Percentiles rank a stretch among this genome's conserved stretches.
phyloP scores from a whole-genome alignment of 2,113 vertebrate species.

The Brachirus orientalis region DNA sequence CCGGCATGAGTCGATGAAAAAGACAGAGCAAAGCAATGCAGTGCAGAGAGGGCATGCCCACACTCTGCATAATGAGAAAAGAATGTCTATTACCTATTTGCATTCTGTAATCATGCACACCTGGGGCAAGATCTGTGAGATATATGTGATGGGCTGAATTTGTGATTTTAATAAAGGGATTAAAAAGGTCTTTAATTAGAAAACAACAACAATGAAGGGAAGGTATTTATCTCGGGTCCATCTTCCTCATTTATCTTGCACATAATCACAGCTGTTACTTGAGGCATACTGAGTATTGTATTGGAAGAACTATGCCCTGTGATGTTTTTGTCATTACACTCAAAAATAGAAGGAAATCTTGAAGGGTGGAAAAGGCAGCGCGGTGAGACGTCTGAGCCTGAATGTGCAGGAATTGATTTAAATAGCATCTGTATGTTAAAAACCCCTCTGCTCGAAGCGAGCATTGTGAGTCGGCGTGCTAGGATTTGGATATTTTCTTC shows the following conservation, averaged over 20 bases:
- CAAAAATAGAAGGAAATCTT: slow-evolving; percentile 41
- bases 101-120: slow-evolving; percentile 62
- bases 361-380: neutral
- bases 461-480: slow-evolving; percentile 36
- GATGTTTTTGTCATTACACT: slow-evolving; percentile 34
- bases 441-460: slow-evolving; percentile 37
- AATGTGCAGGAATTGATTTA: slow-evolving; percentile 49
- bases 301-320: slow-evolving; percentile 6
- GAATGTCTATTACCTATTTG: slow-evolving; percentile 50
- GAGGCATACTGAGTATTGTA: slow-evolving; percentile 23
- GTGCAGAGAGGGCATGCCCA: slow-evolving; percentile 44
- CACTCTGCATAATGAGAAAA: slow-evolving; percentile 44
- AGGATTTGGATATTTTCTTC: slow-evolving; percentile 53
- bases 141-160: slow-evolving; percentile 29
- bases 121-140: slow-evolving; percentile 45
- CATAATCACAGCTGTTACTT: slow-evolving; percentile 39
- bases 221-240: slow-evolving; percentile 46
- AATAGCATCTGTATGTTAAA: slow-evolving; percentile 51
- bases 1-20: slow-evolving; percentile 53
- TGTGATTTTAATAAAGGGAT: slow-evolving; percentile 57
- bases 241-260: slow-evolving; percentile 48
- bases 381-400: slow-evolving; percentile 18
- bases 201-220: slow-evolving; percentile 44
- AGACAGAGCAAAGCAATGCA: slow-evolving; percentile 35
- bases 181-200: slow-evolving; percentile 60